phyloP scores from a whole-genome alignment of 2,113 vertebrate species.

The Meriones unguiculatus region DNA sequence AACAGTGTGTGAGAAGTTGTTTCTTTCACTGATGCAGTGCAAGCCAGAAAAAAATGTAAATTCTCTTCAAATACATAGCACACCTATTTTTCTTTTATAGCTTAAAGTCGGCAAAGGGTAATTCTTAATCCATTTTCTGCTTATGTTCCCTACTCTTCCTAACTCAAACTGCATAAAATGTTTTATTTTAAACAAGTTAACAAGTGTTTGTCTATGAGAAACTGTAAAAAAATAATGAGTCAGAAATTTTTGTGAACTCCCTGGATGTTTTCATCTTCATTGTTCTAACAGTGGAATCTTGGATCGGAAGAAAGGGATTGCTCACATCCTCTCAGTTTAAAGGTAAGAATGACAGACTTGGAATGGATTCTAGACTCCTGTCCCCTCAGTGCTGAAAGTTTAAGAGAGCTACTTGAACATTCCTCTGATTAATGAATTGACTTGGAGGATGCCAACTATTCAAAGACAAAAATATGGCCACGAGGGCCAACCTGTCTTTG shows the following conservation, averaged over 20 bases:
- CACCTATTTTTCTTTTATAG: not conserved
- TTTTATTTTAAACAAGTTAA: not conserved
- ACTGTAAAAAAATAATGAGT: not conserved
- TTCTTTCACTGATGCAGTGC: not conserved
- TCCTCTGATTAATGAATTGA: slow-evolving; percentile 29
- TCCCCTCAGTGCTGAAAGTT: not conserved
- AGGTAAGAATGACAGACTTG: not conserved
- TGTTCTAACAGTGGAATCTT: slow-evolving; percentile 2
- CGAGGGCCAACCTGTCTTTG: slow-evolving; percentile 55
- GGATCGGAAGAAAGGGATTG: slow-evolving; percentile 6
- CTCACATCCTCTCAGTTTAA: not conserved
- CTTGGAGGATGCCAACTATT: not conserved
- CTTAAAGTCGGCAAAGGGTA: not conserved
- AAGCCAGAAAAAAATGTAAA: not conserved
- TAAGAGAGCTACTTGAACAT: not conserved
- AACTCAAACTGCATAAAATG: not conserved
- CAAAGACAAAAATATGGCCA: slow-evolving; percentile 48
- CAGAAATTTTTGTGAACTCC: not conserved
- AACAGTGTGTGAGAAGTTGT: not conserved
- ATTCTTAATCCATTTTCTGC: not conserved
- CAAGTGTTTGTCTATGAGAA: not conserved
- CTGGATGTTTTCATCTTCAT: not conserved
- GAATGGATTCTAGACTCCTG: slow-evolving; percentile 17
- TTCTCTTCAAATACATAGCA: slow-evolving; percentile 1
- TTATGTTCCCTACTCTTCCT: not conserved